Evolutionary conservation across 2,888 invertebrate genomes (phyloP).

Genomic region (Lydus trimaculatus): DNA sequence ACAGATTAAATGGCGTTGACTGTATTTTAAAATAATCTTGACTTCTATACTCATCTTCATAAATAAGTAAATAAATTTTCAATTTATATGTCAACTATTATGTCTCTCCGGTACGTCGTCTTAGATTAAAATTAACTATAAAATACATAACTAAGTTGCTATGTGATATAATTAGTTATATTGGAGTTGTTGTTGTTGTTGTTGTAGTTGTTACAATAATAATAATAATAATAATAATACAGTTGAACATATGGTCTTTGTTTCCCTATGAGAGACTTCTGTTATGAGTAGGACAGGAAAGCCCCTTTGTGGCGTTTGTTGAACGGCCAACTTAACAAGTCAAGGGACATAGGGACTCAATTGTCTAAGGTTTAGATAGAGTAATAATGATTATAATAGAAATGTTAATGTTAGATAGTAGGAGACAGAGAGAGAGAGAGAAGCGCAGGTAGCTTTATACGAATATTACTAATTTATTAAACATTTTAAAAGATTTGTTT

Average conservation of each 20-base stretch:
- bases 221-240: constrained; percentile 12
- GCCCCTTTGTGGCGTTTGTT: constrained; percentile 26
- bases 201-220: constrained; percentile 40
- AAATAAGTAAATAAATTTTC: constrained; percentile 38
- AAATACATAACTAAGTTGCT: constrained; percentile 49
- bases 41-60: not conserved
- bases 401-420: constrained; percentile 16
- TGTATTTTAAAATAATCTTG: too few species aligned
- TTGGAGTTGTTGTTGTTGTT: constrained; percentile 8
- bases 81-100: constrained; percentile 40
- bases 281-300: constrained; percentile 22
- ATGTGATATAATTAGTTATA: constrained; percentile 41
- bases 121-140: constrained; percentile 48
- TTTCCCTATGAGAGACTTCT: constrained; percentile 7
- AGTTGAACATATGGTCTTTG: constrained; percentile 14
- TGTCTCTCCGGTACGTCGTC: constrained; percentile 42
- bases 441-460: not conserved
- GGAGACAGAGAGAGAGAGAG: too few species aligned
- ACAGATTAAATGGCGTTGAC: too few species aligned
- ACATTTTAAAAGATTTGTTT: not conserved
- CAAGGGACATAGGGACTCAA: constrained; percentile 48
- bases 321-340: constrained; percentile 49
- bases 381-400: constrained; percentile 41
- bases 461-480: not conserved
- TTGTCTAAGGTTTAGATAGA: constrained; percentile 43